These are phyloP conservation scores for Kobus ellipsiprymnus DNA, from an alignment of 2,113 vertebrate species.

Conservation along the genomic window DNA sequence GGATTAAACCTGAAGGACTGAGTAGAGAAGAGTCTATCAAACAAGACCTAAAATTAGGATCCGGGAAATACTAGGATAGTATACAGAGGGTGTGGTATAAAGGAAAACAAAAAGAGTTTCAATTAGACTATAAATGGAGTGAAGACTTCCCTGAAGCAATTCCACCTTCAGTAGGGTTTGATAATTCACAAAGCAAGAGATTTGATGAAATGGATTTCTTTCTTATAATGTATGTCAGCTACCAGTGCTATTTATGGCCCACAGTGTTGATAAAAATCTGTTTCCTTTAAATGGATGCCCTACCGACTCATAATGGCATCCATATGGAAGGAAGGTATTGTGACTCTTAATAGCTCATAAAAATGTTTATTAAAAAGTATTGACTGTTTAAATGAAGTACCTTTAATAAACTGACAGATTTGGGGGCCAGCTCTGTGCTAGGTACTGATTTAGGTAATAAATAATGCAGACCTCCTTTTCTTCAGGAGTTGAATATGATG, in stretches of 20 bases:
- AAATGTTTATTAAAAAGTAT: not conserved
- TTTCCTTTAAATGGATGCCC: not conserved
- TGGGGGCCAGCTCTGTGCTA: not conserved
- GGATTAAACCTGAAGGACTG: not conserved
- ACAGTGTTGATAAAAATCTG: not conserved
- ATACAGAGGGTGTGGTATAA: not conserved
- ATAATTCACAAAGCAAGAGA: not conserved
- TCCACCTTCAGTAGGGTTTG: not conserved
- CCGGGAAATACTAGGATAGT: not conserved
- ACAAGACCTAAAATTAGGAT: not conserved
- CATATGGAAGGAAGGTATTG: not conserved
- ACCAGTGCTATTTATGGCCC: not conserved
- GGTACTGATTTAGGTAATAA: not conserved
- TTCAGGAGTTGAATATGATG: not conserved
- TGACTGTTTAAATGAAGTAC: conserved; percentile 1
- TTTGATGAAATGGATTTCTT: not conserved
- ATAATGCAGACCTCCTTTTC: not conserved
- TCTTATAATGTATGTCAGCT: not conserved
- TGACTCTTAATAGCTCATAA: not conserved
- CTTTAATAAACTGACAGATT: not conserved
- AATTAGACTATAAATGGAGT: not conserved
- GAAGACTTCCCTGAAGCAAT: not conserved
- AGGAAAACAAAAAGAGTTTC: not conserved
- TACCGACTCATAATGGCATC: not conserved
- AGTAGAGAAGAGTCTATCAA: not conserved